Evolutionary conservation across 2,113 vertebrate species (phyloP).

Genomic region (Gallinago jamesoni): DNA sequence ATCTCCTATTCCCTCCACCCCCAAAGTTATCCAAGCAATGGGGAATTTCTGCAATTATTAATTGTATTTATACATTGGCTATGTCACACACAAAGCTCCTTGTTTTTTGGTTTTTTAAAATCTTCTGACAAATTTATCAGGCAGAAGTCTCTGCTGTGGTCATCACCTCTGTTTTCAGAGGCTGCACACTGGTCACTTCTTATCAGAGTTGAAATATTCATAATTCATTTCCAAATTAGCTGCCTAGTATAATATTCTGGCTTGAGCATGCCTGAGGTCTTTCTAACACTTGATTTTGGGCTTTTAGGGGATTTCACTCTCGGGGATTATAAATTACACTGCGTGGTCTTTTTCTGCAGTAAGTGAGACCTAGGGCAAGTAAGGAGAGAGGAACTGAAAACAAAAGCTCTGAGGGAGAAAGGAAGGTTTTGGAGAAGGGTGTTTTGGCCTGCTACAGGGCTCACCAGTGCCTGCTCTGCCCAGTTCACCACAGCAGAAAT

Average conservation of each 20-base stretch:
- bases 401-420: not conserved
- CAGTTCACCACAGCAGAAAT: not conserved
- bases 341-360: not conserved
- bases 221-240: conserved; percentile 1
- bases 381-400: not conserved
- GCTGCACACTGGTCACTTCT: not conserved
- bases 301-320: not conserved
- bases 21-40: not conserved
- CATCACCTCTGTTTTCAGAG: not conserved
- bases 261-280: not conserved
- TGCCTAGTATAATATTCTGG: not conserved
- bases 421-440: not conserved
- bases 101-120: not conserved
- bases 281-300: not conserved
- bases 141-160: not conserved
- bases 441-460: not conserved
- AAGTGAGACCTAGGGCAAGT: not conserved
- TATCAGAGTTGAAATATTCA: not conserved
- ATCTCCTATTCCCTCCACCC: not conserved
- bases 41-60: not conserved
- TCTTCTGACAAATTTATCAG: not conserved
- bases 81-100: not conserved
- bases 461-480: not conserved
- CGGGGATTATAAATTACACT: not conserved
- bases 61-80: not conserved